Percentiles rank a stretch among this genome's conserved stretches.
Conservation (phyloP, 2,888 invertebrate species). For the Yponomeuta plumbellus region DNA sequence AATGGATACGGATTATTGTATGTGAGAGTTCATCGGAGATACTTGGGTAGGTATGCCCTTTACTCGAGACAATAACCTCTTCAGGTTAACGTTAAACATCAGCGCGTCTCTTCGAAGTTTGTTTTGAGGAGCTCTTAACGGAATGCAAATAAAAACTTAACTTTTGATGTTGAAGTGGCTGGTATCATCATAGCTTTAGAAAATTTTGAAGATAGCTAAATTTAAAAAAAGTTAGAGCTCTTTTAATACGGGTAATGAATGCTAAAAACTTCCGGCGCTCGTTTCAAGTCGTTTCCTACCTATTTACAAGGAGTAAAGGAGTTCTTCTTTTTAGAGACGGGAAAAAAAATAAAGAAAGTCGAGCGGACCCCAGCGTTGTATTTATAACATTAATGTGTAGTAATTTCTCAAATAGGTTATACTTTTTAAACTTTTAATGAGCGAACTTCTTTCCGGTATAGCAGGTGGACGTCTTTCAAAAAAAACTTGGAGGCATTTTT, state of each 20-base stretch:
- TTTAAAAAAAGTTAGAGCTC: neutral
- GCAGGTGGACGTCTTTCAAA: constrained; percentile 37
- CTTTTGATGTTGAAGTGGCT: too few relatives aligned
- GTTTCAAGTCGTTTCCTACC: neutral
- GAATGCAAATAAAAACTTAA: too few relatives aligned
- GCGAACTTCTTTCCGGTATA: constrained; percentile 32
- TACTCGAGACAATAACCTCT: too few relatives aligned
- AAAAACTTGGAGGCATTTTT: constrained; percentile 21
- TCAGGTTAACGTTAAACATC: too few relatives aligned
- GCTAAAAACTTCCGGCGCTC: constrained; percentile 1
- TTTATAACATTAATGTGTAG: constrained; percentile 17
- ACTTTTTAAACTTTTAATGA: constrained; percentile 45
- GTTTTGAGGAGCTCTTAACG: too few relatives aligned
- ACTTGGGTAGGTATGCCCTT: too few relatives aligned
- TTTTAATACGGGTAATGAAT: neutral
- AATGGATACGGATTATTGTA: constrained; percentile 6
- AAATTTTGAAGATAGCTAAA: neutral
- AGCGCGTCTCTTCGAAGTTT: too few relatives aligned
- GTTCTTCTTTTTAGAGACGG: neutral
- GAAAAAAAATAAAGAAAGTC: constrained; percentile 5
- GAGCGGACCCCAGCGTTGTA: constrained; percentile 7
- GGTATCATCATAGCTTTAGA: neutral
- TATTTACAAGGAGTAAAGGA: neutral
- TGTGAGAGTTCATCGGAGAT: neutral
- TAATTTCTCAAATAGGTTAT: constrained; percentile 28